Evolutionary conservation across 1,140 invertebrate species (phyloP).

Genomic region (Coenobita brevimanus): DNA sequence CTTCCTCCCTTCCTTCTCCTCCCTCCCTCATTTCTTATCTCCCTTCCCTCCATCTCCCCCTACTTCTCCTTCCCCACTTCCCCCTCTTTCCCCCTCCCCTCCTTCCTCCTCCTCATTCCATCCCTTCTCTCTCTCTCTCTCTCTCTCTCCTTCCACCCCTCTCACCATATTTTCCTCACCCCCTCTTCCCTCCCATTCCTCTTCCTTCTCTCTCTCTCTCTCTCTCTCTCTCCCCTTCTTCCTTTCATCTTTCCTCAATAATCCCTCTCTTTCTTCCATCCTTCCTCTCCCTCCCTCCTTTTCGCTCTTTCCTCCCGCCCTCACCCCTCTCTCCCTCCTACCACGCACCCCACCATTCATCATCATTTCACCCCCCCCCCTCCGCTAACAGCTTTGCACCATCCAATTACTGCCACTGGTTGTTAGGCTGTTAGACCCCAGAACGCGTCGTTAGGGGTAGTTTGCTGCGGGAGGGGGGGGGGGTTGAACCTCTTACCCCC

Average conservation of each 20-base stretch:
- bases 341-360: slow-evolving; percentile 25
- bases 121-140: background rate
- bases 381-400: slow-evolving; percentile 24
- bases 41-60: background rate
- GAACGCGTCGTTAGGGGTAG: slow-evolving; percentile 39
- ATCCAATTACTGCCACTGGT: slow-evolving; percentile 37
- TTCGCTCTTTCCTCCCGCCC: background rate
- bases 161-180: background rate
- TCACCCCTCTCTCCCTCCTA: background rate
- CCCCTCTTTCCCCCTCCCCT: background rate
- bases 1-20: background rate
- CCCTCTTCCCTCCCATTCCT: background rate
- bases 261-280: background rate
- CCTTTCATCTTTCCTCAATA: background rate
- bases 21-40: background rate
- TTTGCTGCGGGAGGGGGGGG: slow-evolving; percentile 10
- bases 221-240: background rate
- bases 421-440: slow-evolving; percentile 45
- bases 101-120: background rate
- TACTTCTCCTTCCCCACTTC: background rate
- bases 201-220: background rate
- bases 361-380: slow-evolving; percentile 25
- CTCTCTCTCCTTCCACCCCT: background rate
- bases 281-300: background rate
- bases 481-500: background rate